Evolutionary conservation across 1,140 invertebrate genomes (phyloP).

Genomic region (Cherax destructor): DNA sequence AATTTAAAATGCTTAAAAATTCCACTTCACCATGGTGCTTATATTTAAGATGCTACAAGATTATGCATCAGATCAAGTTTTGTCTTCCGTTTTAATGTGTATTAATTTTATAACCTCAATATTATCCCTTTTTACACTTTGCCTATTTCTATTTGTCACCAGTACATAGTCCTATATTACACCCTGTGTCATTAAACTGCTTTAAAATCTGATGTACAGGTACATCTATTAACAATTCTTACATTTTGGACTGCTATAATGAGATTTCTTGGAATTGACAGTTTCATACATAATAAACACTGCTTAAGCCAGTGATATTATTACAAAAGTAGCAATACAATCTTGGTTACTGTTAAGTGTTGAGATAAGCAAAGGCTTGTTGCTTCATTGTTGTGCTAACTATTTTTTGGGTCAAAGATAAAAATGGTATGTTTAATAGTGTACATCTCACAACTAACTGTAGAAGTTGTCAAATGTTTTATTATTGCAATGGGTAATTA

Average conservation of each 20-base stretch:
- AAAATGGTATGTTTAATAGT: not conserved
- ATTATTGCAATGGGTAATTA: conserved; percentile 13
- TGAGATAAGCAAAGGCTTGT: conserved; percentile 16
- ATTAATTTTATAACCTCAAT: not conserved
- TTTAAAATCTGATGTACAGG: not conserved
- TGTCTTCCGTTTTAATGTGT: not conserved
- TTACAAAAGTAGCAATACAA: not conserved
- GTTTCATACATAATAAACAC: not conserved
- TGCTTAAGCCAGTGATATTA: not conserved
- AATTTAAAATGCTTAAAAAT: not conserved
- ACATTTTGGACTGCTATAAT: not conserved
- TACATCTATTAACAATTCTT: not conserved
- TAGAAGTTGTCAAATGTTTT: not conserved
- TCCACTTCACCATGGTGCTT: not conserved
- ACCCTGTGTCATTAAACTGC: not conserved
- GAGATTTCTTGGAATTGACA: not conserved
- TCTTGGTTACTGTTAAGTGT: not conserved
- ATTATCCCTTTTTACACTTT: not conserved
- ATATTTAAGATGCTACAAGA: not conserved
- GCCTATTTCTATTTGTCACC: not conserved
- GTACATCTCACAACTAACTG: not conserved
- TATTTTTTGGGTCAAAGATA: not conserved
- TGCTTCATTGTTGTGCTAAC: not conserved
- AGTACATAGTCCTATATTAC: not conserved
- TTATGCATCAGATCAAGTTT: not conserved